These are phyloP conservation scores for Hydropsyche tenuis DNA, from an alignment of 1,140 invertebrate species.

Conservation along the genomic window DNA sequence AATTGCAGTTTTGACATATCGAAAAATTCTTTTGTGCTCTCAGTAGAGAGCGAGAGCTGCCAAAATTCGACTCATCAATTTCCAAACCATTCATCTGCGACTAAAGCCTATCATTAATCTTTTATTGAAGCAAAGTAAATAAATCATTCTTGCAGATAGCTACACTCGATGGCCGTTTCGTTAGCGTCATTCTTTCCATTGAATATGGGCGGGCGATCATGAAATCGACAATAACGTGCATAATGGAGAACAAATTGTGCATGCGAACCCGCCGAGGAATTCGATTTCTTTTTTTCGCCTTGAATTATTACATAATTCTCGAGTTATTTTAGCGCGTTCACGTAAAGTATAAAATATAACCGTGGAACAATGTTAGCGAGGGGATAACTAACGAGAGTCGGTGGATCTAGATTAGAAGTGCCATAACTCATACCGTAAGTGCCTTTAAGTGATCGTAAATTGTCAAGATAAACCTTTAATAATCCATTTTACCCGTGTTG, in stretches of 20 bases:
- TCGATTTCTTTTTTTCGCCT: background rate
- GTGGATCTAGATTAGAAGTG: slow-evolving; percentile 37
- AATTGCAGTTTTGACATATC: too few relatives aligned
- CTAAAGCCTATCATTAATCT: slow-evolving; percentile 16
- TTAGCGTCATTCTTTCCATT: background rate
- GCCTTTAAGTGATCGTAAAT: slow-evolving; percentile 48
- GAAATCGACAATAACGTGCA: background rate
- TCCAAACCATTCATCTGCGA: slow-evolving; percentile 12
- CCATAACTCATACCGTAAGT: slow-evolving; percentile 43
- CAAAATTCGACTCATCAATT: slow-evolving; percentile 22
- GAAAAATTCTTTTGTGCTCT: too few relatives aligned
- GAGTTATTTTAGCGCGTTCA: too few relatives aligned
- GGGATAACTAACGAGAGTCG: slow-evolving; percentile 33
- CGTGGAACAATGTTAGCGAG: slow-evolving; percentile 16
- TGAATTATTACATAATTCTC: too few relatives aligned
- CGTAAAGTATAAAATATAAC: too few relatives aligned
- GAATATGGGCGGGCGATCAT: background rate
- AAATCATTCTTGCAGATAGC: slow-evolving; percentile 11
- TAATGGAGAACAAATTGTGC: background rate
- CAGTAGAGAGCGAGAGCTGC: too few relatives aligned
- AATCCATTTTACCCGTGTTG: slow-evolving; percentile 35
- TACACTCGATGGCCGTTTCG: background rate
- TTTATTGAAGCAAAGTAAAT: slow-evolving; percentile 23
- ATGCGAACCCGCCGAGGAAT: background rate
- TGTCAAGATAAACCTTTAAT: slow-evolving; percentile 42